A percentile compares a stretch with the other conserved stretches of the same genome.
Conservation (phyloP, 2,113 vertebrate species). For the Embiotoca jacksoni region DNA sequence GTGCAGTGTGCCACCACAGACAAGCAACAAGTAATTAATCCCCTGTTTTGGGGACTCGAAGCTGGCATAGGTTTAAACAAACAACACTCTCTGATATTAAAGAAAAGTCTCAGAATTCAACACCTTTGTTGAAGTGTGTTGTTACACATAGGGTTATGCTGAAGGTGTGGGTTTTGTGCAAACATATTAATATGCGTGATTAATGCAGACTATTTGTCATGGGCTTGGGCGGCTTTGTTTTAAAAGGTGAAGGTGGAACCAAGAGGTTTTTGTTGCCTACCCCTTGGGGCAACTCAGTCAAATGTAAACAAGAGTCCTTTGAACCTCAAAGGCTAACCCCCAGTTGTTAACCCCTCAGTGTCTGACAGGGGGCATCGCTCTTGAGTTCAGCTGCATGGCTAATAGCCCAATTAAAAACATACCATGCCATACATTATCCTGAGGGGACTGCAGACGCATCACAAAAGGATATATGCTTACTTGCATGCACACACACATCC, state of each 20-base stretch:
- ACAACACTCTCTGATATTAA: conserved; percentile 54
- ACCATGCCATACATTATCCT: conserved; percentile 74
- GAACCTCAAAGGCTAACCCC: conserved; percentile 77
- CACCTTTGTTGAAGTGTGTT: conserved; percentile 22
- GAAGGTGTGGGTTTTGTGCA: conserved; percentile 37
- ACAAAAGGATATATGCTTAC: conserved; percentile 16
- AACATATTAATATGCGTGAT: conserved; percentile 58
- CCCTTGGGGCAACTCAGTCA: conserved; percentile 68
- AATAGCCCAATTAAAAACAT: conserved; percentile 84
- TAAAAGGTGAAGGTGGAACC: conserved; percentile 64
- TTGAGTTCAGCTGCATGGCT: conserved; percentile 72
- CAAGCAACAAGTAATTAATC: conserved; percentile 72
- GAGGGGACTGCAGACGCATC: conserved; percentile 46
- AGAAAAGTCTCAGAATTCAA: conserved; percentile 32
- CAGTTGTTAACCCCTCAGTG: conserved; percentile 74
- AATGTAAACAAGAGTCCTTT: conserved; percentile 81
- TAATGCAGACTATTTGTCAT: conserved; percentile 64
- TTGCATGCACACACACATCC: conserved; percentile 25
- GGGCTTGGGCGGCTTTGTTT: conserved; percentile 56
- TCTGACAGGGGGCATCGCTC: conserved; percentile 76
- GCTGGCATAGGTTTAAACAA: conserved; percentile 65
- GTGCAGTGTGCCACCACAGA: conserved; percentile 46
- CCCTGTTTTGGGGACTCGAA: conserved; percentile 64
- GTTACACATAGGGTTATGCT: conserved; percentile 20
- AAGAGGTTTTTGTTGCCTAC: conserved; percentile 18